Evolutionary conservation across 2,888 invertebrate species (phyloP), one percentile per base, ranked within the genome.

Genomic region (Cecidostiba fungosa): DNA sequence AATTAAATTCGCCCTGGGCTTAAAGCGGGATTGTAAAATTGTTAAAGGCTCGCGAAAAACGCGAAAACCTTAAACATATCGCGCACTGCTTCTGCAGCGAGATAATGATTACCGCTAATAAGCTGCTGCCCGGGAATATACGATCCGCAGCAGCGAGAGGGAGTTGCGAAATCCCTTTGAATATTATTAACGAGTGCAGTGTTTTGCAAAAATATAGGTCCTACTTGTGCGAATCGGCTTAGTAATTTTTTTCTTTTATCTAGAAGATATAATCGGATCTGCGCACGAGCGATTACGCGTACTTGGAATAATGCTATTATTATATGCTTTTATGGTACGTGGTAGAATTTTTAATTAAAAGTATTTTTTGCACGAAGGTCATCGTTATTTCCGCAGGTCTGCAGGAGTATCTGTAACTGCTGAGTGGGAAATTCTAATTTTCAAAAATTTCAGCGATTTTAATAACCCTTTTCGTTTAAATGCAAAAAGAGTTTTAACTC

Each of bases 211-310:
- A 66, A 66, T 14, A 29, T 14, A 29, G 16, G 4, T 14, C 8
- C 26, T 39, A 3, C 43, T 39, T 23, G 19, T 29, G 74, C n/a
- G 74, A 74, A 81, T 62, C 43, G 43, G 74, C 72, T 81, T 74
- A 74, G 43, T 8, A 5, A 47, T 19, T 26, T 74, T 81, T 74
- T 69, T 29, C 23, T 26, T 39, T n/a, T 26, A 62, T 29, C 1
- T 12, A 43, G 8, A 62, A 32, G 16, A 47, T 72, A 74, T 74
- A 81, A 73, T 62, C 10, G 73, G 47, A 81, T 80, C 54, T 23
- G 16, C 39, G 32, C 10, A 59, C 54, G 39, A 72, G 26, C 3
- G 23, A 14, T 6, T 54, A 19, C 19, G 14, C 3, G 59, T 10
- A 59, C 29, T 70, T 47, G 2, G 26, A 47, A 81, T 62, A 72